phyloP scores from a whole-genome alignment of 2,797 vertebrate genomes.

The Clarias fuscus region DNA sequence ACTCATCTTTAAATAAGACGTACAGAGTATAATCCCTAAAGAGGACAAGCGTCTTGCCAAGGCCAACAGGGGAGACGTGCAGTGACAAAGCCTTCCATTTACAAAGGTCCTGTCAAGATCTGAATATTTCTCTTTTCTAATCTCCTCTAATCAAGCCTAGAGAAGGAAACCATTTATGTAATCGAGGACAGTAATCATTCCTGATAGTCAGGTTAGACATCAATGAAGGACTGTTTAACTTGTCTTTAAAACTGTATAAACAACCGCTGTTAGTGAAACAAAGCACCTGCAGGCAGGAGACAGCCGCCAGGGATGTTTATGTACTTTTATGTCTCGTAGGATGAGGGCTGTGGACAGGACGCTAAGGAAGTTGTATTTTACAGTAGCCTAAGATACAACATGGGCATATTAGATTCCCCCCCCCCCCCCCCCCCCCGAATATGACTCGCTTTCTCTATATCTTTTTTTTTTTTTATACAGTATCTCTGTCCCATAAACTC shows the following conservation, averaged over 20 bases:
- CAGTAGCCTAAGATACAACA: neutral
- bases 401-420: neutral
- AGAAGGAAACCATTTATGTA: neutral
- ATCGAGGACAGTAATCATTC: neutral
- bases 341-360: neutral
- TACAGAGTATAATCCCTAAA: neutral
- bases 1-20: neutral
- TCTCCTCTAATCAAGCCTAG: neutral
- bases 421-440: neutral
- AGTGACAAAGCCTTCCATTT: neutral
- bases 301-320: constrained; percentile 7
- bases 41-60: neutral
- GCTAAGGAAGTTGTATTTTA: neutral
- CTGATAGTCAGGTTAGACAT: constrained; percentile 5
- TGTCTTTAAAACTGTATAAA: constrained; percentile 11
- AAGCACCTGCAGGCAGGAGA: constrained; percentile 25
- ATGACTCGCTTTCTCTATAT: neutral
- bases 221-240: neutral
- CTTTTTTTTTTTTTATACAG: neutral
- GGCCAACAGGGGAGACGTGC: neutral
- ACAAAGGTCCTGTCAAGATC: neutral
- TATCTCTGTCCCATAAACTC: neutral
- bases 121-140: neutral
- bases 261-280: neutral
- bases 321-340: neutral